Evolutionary conservation across 2,797 vertebrate genomes (phyloP).

Genomic region (Dendrocincla fuliginosa): DNA sequence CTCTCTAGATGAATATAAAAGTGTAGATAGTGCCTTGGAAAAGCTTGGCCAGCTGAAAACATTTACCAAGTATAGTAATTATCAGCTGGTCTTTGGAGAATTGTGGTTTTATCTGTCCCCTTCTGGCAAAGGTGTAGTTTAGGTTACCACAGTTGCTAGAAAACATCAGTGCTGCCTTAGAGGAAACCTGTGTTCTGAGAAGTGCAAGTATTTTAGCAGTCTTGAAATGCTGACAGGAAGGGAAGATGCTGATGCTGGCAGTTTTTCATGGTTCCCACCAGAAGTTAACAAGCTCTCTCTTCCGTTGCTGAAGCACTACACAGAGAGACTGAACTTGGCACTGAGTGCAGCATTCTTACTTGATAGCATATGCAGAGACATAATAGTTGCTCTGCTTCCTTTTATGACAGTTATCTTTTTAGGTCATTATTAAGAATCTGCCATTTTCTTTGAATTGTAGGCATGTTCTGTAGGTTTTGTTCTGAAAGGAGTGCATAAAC

Average conservation of each 20-base stretch:
- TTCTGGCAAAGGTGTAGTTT: not conserved
- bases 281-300: not conserved
- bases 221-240: not conserved
- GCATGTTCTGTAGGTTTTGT: not conserved
- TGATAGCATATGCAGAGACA: not conserved
- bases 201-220: not conserved
- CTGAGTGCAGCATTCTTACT: not conserved
- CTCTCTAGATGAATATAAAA: not conserved
- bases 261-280: not conserved
- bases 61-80: not conserved
- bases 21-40: not conserved
- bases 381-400: not conserved
- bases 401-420: not conserved
- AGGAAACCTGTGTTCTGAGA: not conserved
- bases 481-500: not conserved
- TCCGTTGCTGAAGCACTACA: not conserved
- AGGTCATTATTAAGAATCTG: not conserved
- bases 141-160: not conserved
- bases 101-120: not conserved
- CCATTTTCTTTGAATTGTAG: not conserved
- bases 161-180: not conserved
- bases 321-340: not conserved
- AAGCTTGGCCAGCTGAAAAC: not conserved
- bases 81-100: not conserved
- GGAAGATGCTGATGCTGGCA: not conserved